Evolutionary conservation across 1,140 invertebrate species (phyloP).

Genomic region (Cherax destructor): DNA sequence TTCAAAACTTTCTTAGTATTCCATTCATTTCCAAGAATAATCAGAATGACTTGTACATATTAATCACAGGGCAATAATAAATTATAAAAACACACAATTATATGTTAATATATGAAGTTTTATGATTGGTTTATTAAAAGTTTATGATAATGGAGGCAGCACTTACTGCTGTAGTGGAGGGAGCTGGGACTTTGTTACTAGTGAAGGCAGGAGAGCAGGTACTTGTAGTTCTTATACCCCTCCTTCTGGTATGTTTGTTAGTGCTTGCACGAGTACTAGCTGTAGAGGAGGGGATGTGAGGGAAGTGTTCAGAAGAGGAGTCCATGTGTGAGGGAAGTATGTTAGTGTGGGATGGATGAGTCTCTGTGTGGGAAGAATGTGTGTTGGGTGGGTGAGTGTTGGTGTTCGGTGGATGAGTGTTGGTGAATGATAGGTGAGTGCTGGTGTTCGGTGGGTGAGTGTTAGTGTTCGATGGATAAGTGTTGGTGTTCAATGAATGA

Average conservation of each 20-base stretch:
- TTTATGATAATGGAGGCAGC: slow-evolving; percentile 6
- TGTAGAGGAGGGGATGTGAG: slow-evolving; percentile 12
- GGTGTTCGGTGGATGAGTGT: too few species aligned
- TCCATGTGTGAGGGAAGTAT: not conserved
- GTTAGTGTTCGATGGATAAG: too few species aligned
- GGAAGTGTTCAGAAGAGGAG: not conserved
- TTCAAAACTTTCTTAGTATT: not conserved
- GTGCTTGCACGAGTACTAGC: slow-evolving; percentile 27
- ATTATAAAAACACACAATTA: not conserved
- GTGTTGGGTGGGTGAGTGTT: not conserved
- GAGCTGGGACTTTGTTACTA: slow-evolving; percentile 36
- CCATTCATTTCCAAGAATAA: not conserved
- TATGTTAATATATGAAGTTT: not conserved
- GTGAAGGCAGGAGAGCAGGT: slow-evolving; percentile 26
- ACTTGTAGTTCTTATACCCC: not conserved
- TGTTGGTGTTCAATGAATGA: too few species aligned
- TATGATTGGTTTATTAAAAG: not conserved
- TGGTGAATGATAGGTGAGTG: too few species aligned
- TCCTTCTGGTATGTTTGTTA: slow-evolving; percentile 31
- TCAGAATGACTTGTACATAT: not conserved
- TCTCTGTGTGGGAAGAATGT: not conserved
- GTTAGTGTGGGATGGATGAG: not conserved
- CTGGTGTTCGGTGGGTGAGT: too few species aligned
- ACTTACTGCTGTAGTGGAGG: slow-evolving; percentile 48
- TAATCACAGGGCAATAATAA: not conserved